Evolutionary conservation across 2,113 vertebrate species (phyloP).

Genomic region (Pterocles gutturalis): DNA sequence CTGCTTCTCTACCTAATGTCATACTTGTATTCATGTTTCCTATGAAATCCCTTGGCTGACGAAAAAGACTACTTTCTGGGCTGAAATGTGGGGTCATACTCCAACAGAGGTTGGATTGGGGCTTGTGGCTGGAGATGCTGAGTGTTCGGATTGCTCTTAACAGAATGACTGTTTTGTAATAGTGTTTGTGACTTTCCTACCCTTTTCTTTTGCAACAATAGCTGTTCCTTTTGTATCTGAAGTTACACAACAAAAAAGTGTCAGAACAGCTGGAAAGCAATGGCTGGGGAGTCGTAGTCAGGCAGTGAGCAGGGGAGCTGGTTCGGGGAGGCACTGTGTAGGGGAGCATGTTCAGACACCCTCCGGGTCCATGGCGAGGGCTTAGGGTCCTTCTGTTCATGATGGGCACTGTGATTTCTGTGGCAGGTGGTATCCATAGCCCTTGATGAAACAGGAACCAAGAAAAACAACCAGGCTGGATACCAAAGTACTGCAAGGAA

Average conservation of each 20-base stretch:
- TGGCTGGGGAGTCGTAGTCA: neutral
- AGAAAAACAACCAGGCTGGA: neutral
- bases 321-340: neutral
- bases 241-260: neutral
- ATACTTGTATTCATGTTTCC: neutral
- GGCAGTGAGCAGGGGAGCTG: neutral
- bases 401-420: neutral
- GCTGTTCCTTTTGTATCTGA: neutral
- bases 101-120: rapidly evolving
- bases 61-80: neutral
- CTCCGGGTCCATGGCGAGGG: rapidly evolving
- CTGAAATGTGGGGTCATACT: neutral
- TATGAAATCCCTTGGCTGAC: neutral
- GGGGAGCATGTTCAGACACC: neutral
- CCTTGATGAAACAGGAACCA: neutral
- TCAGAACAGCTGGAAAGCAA: neutral
- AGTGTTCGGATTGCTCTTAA: neutral
- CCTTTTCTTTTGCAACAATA: neutral
- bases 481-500: neutral
- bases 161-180: neutral
- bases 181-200: neutral
- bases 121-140: neutral
- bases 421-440: neutral
- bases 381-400: neutral
- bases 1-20: neutral